phyloP scores from a whole-genome alignment of 1,140 invertebrate species.

The Eupeodes corollae region DNA sequence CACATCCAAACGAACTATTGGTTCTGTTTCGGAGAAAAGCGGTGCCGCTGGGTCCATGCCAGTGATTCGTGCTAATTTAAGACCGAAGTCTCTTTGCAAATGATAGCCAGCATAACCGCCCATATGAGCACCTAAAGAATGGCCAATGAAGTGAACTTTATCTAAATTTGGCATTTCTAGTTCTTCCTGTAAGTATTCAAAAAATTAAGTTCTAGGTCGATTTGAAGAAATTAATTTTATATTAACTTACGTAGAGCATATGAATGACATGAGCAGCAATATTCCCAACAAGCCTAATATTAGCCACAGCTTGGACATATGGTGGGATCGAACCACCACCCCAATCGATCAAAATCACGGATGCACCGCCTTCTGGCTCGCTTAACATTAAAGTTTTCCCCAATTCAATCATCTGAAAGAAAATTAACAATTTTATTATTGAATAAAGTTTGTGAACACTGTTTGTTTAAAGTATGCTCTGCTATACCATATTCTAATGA shows the following conservation, averaged over 20 bases:
- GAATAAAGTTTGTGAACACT: background rate
- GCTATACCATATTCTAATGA: background rate
- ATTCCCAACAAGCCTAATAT: slow-evolving; percentile 73
- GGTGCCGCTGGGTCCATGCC: slow-evolving; percentile 88
- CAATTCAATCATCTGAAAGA: slow-evolving; percentile 44
- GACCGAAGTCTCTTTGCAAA: slow-evolving; percentile 50
- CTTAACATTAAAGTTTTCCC: slow-evolving; percentile 49
- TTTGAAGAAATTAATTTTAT: slow-evolving; percentile 1
- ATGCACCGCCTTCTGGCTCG: slow-evolving; percentile 52
- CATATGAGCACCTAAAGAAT: slow-evolving; percentile 79
- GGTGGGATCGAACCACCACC: slow-evolving; percentile 70
- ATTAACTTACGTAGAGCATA: slow-evolving; percentile 42
- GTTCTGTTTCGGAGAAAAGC: slow-evolving; percentile 72
- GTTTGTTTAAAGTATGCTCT: background rate
- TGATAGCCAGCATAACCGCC: slow-evolving; percentile 70
- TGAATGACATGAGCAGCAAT: slow-evolving; percentile 64
- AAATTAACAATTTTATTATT: background rate
- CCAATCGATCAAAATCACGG: slow-evolving; percentile 77
- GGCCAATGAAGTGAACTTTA: slow-evolving; percentile 75
- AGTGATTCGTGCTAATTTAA: slow-evolving; percentile 54
- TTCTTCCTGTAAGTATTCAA: slow-evolving; percentile 34
- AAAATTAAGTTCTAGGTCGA: background rate
- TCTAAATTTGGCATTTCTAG: slow-evolving; percentile 43
- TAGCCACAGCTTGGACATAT: slow-evolving; percentile 81
- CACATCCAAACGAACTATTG: slow-evolving; percentile 70